Evolutionary conservation across 2,113 vertebrate species (phyloP).

Genomic region (Gasterosteus nipponicus): DNA sequence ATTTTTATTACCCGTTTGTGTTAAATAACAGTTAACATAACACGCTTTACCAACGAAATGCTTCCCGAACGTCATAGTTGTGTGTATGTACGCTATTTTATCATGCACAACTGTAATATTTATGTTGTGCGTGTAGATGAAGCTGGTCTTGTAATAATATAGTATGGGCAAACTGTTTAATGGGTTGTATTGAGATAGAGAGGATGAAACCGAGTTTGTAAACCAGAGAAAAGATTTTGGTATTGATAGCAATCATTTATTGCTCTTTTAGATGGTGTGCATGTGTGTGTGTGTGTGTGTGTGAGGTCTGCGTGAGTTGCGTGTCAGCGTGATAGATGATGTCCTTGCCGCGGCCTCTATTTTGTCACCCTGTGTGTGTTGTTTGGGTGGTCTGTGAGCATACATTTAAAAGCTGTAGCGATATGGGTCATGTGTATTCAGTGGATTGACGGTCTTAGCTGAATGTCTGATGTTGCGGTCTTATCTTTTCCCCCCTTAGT

Average conservation of each 20-base stretch:
- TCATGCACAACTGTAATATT: background rate
- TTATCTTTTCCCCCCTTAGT: slow-evolving; percentile 31
- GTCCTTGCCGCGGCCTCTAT: slow-evolving; percentile 56
- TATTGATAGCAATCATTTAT: slow-evolving; percentile 49
- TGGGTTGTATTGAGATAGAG: slow-evolving; percentile 20
- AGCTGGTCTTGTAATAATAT: background rate
- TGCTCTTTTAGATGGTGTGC: slow-evolving; percentile 31
- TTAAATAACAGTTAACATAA: slow-evolving; percentile 19
- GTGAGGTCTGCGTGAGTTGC: slow-evolving; percentile 34
- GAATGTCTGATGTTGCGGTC: slow-evolving; percentile 3
- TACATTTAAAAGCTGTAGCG: slow-evolving; percentile 37
- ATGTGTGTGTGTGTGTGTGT: background rate
- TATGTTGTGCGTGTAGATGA: background rate
- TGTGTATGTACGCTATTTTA: slow-evolving; percentile 10
- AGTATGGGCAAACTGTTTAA: background rate
- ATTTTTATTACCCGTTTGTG: slow-evolving; percentile 47
- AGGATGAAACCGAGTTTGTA: slow-evolving; percentile 29
- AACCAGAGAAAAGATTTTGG: slow-evolving; percentile 45
- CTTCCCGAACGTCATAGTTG: background rate
- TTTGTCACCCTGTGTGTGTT: slow-evolving; percentile 35
- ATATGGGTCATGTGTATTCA: slow-evolving; percentile 7
- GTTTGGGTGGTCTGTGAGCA: slow-evolving; percentile 38
- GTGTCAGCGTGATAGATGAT: slow-evolving; percentile 59
- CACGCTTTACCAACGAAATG: slow-evolving; percentile 15
- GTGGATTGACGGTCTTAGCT: slow-evolving; percentile 37